Evolutionary conservation across 2,797 vertebrate species (phyloP).

Genomic region (Lepus townsendii): DNA sequence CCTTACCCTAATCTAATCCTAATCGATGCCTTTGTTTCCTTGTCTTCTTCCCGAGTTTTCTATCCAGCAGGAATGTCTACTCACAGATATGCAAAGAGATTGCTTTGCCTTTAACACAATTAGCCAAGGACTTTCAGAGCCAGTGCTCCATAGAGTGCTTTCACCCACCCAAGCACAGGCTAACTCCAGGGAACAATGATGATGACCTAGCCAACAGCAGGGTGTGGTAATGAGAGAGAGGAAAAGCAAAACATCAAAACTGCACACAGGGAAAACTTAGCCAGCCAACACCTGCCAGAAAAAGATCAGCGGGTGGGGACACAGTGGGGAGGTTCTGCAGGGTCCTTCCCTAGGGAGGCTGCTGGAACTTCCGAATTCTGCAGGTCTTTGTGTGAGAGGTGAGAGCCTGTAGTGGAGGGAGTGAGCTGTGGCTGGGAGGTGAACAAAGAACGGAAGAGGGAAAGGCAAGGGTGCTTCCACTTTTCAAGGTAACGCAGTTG

Average conservation of each 20-base stretch:
- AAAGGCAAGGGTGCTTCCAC: constrained; percentile 79
- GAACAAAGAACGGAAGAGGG: constrained; percentile 84
- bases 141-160: background rate
- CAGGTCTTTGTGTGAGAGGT: constrained; percentile 75
- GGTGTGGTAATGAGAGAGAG: background rate
- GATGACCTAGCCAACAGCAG: background rate
- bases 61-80: background rate
- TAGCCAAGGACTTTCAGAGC: background rate
- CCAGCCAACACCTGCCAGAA: constrained; percentile 48
- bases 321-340: background rate
- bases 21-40: background rate
- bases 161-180: background rate
- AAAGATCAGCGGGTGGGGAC: background rate
- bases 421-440: background rate
- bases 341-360: constrained; percentile 58
- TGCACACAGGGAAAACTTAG: constrained; percentile 29
- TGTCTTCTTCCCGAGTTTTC: background rate
- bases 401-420: constrained; percentile 30
- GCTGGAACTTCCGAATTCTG: background rate
- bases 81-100: background rate
- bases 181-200: background rate
- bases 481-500: constrained; percentile 80
- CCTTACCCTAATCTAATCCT: background rate
- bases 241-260: background rate
- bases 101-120: background rate